phyloP scores from a whole-genome alignment of 2,888 invertebrate species.

The Fragum fragum region DNA sequence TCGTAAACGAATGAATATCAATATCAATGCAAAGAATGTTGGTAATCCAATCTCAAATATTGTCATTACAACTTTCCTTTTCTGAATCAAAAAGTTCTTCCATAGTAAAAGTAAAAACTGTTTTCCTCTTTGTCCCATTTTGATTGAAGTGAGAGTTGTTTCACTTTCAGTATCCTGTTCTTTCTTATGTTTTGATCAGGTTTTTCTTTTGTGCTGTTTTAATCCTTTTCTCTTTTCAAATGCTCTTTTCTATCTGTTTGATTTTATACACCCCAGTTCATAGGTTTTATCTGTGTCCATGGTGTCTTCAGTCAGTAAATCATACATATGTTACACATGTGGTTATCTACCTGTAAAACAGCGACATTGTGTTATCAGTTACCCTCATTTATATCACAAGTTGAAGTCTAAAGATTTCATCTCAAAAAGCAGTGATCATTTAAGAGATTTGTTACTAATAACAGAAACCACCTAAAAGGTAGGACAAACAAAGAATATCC shows the following conservation, averaged over 20 bases:
- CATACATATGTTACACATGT: no score
- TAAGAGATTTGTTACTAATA: no score
- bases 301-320: no score
- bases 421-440: no score
- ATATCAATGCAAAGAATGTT: conserved; percentile 87
- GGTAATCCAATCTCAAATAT: conserved; percentile 89
- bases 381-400: no score
- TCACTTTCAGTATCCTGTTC: not conserved
- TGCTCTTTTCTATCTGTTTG: not conserved
- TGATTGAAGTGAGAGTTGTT: not conserved
- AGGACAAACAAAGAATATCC: no score
- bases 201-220: not conserved
- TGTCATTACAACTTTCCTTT: conserved; percentile 91
- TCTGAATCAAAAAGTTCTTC: conserved; percentile 94
- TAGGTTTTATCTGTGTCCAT: no score
- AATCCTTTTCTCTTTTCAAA: not conserved
- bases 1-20: conserved; percentile 91
- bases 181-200: not conserved
- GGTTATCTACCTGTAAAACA: no score
- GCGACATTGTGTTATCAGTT: no score
- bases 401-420: no score
- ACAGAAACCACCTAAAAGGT: no score
- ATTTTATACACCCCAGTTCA: not conserved
- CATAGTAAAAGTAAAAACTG: conserved; percentile 92
- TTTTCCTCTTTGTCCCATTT: conserved; percentile 48